Percentiles rank a stretch among this genome's conserved stretches.
phyloP scores from a whole-genome alignment of 2,888 invertebrate species.

The Clusia tigrina region DNA sequence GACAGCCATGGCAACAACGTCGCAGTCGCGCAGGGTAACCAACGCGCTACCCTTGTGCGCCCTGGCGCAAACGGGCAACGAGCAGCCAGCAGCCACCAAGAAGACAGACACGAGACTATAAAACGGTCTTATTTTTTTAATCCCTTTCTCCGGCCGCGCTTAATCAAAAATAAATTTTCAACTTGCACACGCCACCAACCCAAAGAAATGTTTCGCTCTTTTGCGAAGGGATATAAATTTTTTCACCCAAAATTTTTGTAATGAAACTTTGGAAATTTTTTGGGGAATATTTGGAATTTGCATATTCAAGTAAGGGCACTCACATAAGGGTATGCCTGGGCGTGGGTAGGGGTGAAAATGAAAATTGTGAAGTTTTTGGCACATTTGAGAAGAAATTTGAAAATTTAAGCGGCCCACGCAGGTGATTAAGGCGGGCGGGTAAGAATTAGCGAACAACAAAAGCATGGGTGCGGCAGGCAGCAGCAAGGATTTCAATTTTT shows the following conservation, averaged over 20 bases:
- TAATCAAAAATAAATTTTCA: slow-evolving; percentile 5
- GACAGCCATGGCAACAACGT: background rate
- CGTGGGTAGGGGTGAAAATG: background rate
- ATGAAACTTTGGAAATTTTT: slow-evolving; percentile 1
- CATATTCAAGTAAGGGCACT: background rate
- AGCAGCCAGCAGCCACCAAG: background rate
- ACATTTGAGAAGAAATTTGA: too few species aligned
- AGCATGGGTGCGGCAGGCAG: too few species aligned
- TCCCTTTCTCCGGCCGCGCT: background rate
- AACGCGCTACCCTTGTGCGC: background rate
- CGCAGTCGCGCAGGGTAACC: background rate
- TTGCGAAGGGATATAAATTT: background rate
- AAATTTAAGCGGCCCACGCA: too few species aligned
- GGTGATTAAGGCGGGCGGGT: too few species aligned
- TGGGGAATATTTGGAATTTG: background rate
- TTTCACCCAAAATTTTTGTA: background rate
- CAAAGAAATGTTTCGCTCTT: background rate
- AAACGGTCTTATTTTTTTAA: background rate
- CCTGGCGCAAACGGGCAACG: background rate
- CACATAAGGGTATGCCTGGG: too few species aligned
- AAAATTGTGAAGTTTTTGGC: too few species aligned
- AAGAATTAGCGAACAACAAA: too few species aligned
- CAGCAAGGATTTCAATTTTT: too few species aligned
- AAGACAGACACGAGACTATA: background rate
- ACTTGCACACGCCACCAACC: background rate